Percentiles rank a stretch among this genome's conserved stretches.
Conservation (phyloP, 30 jellyfish, hydroid and myxozoan genomes). For the Pseudorhiza aurosa region DNA sequence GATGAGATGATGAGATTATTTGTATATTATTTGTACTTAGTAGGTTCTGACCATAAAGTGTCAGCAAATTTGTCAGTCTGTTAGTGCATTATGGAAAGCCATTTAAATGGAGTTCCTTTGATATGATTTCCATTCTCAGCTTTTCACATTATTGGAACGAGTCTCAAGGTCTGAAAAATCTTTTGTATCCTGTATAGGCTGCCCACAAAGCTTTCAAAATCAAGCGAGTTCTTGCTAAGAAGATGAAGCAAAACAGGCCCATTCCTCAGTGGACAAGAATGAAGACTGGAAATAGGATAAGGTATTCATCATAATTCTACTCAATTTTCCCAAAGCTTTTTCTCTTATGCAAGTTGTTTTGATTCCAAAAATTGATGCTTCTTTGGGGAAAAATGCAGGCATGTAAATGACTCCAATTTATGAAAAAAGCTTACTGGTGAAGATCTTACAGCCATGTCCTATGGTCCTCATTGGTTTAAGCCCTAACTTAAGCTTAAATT, state of each 20-base stretch:
- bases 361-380: no score
- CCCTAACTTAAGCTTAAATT: no score
- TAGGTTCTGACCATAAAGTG: no score
- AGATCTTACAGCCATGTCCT: no score
- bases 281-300: slow-evolving; percentile 93
- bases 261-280: slow-evolving; percentile 98
- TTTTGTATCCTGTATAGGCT: slow-evolving; percentile 42
- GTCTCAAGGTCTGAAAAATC: not conserved
- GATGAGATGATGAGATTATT: no score
- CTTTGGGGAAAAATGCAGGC: no score
- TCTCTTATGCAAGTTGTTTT: not conserved
- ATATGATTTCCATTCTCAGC: not conserved
- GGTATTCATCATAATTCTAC: slow-evolving; percentile 42
- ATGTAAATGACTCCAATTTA: no score
- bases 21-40: no score
- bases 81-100: not conserved
- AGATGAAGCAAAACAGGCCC: slow-evolving; percentile 96
- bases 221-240: slow-evolving; percentile 96
- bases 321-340: not conserved
- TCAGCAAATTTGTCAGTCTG: no score
- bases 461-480: no score
- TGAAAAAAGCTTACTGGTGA: no score
- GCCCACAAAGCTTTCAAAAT: slow-evolving; percentile 93
- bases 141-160: not conserved
- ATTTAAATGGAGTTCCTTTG: no score